phyloP scores from a whole-genome alignment of 1,140 invertebrate genomes.

The Mamestra configurata region DNA sequence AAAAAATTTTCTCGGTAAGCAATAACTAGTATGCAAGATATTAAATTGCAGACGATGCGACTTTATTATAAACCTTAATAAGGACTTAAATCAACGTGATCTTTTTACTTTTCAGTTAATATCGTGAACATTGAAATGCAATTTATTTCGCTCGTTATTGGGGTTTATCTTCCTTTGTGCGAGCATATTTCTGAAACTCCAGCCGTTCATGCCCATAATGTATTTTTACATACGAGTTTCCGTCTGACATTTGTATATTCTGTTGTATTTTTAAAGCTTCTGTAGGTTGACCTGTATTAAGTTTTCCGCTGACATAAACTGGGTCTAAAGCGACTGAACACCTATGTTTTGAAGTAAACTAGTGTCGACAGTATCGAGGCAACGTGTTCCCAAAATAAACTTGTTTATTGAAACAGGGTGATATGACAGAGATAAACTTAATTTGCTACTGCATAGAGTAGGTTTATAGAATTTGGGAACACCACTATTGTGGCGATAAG shows the following conservation, averaged over 20 bases:
- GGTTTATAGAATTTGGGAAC: no score
- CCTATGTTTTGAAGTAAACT: not conserved
- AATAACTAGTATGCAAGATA: slow-evolving; percentile 34
- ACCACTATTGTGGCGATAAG: no score
- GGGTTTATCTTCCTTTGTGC: slow-evolving; percentile 10
- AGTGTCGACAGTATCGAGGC: not conserved
- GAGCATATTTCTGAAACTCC: not conserved
- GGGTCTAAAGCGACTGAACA: not conserved
- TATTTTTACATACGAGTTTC: not conserved
- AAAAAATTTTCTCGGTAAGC: slow-evolving; percentile 8
- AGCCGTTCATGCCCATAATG: not conserved
- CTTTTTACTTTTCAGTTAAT: not conserved
- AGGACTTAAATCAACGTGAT: slow-evolving; percentile 1
- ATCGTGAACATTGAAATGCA: slow-evolving; percentile 18
- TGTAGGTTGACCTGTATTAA: not conserved
- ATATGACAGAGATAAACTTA: not conserved
- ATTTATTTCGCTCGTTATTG: slow-evolving; percentile 5
- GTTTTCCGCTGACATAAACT: not conserved
- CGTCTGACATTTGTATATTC: not conserved
- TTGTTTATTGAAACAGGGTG: not conserved
- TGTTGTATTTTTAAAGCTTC: not conserved
- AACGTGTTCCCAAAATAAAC: not conserved
- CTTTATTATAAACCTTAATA: not conserved
- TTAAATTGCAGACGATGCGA: slow-evolving; percentile 9
- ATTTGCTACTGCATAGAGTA: not conserved